Evolutionary conservation across 2,113 vertebrate species (phyloP).

Genomic region (Plectropomus leopardus): DNA sequence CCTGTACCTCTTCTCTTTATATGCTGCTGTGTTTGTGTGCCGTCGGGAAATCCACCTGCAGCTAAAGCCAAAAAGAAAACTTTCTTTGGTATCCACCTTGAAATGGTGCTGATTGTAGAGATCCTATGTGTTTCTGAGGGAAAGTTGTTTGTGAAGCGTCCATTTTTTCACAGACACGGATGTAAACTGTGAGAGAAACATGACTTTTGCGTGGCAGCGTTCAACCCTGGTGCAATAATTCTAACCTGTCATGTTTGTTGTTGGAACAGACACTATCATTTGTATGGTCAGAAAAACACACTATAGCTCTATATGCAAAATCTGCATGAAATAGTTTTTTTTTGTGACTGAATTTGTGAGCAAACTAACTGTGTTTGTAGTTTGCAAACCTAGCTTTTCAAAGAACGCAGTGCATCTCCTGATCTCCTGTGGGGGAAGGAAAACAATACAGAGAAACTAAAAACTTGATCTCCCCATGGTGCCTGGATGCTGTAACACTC

Average conservation of each 20-base stretch:
- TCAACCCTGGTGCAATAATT: no score
- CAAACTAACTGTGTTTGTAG: neutral
- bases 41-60: no score
- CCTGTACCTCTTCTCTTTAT: no score
- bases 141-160: no score
- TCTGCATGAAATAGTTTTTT: neutral
- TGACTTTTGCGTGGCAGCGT: no score
- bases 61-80: no score
- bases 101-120: no score
- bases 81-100: no score
- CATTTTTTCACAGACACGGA: no score
- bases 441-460: slow-evolving; percentile 25
- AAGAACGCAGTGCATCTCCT: slow-evolving; percentile 7
- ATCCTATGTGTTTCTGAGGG: no score
- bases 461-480: slow-evolving; percentile 27
- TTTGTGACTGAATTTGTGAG: neutral
- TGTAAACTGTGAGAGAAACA: no score
- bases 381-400: neutral
- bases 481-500: slow-evolving; percentile 38
- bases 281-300: neutral
- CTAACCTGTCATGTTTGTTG: neutral
- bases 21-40: no score
- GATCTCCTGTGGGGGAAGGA: slow-evolving; percentile 25
- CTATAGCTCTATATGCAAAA: neutral
- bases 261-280: neutral